These are phyloP conservation scores for Papilio helenus DNA, from an alignment of 1,140 invertebrate genomes.

Conservation along the genomic window DNA sequence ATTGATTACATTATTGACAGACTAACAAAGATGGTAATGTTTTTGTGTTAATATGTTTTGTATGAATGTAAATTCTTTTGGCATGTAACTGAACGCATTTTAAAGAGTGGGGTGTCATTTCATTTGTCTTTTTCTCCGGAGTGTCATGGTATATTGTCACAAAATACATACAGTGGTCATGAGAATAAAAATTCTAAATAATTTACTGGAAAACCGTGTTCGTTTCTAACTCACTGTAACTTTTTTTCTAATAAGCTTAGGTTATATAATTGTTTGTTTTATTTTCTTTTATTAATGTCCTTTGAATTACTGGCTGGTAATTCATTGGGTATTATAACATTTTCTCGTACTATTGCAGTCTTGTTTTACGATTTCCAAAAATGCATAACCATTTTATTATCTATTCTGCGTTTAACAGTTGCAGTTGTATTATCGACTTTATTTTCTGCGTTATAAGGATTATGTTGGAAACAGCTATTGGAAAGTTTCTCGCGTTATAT, in stretches of 20 bases:
- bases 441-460: not conserved
- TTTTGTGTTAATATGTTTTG: too few species aligned
- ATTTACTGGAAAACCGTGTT: too few species aligned
- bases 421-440: not conserved
- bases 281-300: conserved; percentile 50
- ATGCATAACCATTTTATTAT: conserved; percentile 34
- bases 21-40: too few species aligned
- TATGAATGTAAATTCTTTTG: too few species aligned
- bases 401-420: conserved; percentile 7
- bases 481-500: conserved; percentile 27
- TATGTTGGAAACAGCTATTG: not conserved
- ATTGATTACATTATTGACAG: too few species aligned
- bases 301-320: conserved; percentile 71
- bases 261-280: not conserved
- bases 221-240: too few species aligned
- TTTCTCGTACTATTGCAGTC: conserved; percentile 33
- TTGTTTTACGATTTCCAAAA: conserved; percentile 33
- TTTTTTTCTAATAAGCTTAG: not conserved
- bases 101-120: too few species aligned
- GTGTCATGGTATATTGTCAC: too few species aligned
- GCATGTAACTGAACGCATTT: too few species aligned
- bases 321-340: conserved; percentile 55
- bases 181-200: too few species aligned
- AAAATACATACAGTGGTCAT: too few species aligned
- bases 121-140: too few species aligned